Percentiles rank a stretch among this genome's conserved stretches.
These are phyloP conservation scores for Spinus olivaceus DNA, from an alignment of 2,797 vertebrate species.

Conservation along the genomic window DNA sequence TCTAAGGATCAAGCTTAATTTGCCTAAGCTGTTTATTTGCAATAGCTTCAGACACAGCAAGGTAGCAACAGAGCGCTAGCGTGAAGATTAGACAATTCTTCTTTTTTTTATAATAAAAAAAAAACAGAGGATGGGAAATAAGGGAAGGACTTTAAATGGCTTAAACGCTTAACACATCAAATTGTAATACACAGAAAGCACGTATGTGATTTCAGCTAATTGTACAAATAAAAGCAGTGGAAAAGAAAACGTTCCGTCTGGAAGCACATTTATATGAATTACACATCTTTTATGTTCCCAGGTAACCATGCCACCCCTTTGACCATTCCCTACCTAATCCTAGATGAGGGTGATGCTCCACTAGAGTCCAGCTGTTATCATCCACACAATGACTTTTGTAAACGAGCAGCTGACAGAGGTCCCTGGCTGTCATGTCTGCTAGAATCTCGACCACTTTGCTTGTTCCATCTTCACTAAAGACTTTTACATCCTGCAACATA, in stretches of 20 bases:
- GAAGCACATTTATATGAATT: not conserved
- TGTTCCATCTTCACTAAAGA: conserved; percentile 96
- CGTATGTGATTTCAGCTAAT: not conserved
- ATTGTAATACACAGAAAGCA: not conserved
- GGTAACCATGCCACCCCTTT: conserved; percentile 27
- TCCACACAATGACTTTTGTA: conserved; percentile 97
- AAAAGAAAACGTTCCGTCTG: not conserved
- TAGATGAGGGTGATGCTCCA: conserved; percentile 93
- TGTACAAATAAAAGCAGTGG: conserved; percentile 19
- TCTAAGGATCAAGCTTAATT: conserved; percentile 48
- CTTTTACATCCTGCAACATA: conserved; percentile 89
- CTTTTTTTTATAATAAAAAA: not conserved
- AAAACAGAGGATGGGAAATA: not conserved
- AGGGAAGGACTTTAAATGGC: not conserved
- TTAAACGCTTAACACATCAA: not conserved
- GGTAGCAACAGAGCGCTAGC: not conserved
- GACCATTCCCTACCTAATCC: conserved; percentile 85
- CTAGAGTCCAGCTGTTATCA: conserved; percentile 94
- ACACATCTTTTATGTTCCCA: not conserved
- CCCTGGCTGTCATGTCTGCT: conserved; percentile 93
- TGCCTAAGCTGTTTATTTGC: conserved; percentile 25
- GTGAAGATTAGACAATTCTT: not conserved
- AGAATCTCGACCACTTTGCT: conserved; percentile 95
- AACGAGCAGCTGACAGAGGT: conserved; percentile 94
- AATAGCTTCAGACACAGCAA: conserved; percentile 5